Evolutionary conservation across 2,797 vertebrate species (phyloP), one percentile per base, ranked within the genome.

Genomic region (Manis crassicaudata): DNA sequence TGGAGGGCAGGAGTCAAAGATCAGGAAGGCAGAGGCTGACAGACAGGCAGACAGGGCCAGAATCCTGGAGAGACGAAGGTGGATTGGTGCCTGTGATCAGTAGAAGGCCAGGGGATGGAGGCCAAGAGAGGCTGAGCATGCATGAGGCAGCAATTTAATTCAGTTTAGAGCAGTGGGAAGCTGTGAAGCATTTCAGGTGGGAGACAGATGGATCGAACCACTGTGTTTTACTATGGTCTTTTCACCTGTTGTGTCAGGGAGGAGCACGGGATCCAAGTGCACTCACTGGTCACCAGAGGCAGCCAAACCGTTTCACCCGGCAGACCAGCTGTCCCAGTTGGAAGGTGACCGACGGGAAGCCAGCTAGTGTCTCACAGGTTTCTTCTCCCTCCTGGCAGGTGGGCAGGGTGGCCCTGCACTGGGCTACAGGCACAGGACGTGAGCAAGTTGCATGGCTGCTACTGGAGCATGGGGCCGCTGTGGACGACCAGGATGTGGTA

Each of bases 331-430:
- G 50, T 92, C 79, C 50, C 35, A 11, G 4, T 20, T 12, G 65
- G 86, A 72, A 5, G 58, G 32, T 7, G 1, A 60, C 50, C 67
- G 37, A 40, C 75, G 29, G 56, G 60, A 40, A 62, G 84, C 32
- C 23, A 37, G 54, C 62, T 2, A 18, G 37, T 6, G 0, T 70
- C 60, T 94, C 75, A 96, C 63, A 52, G 32, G 52, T n/a, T 25
- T 80, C 50, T 82, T 88, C 85, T 92, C 65, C 18, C 95, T 96
- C 46, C 60, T 56, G 88, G 98, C 98, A 99, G 99, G 91, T 97
- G 52, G 99, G 98, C 37, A 98, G 99, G 89, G 99, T 98, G 92
- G 99, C 99, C 10, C 97, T 99, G 96, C 99, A 99, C 98, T 99
- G 99, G 99, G 99, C 99, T 0, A 99, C 98, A 0, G 99, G 99